Base-by-base conservation (phyloP, 2,113 vertebrate species). In the Oenanthe oenanthe region DNA sequence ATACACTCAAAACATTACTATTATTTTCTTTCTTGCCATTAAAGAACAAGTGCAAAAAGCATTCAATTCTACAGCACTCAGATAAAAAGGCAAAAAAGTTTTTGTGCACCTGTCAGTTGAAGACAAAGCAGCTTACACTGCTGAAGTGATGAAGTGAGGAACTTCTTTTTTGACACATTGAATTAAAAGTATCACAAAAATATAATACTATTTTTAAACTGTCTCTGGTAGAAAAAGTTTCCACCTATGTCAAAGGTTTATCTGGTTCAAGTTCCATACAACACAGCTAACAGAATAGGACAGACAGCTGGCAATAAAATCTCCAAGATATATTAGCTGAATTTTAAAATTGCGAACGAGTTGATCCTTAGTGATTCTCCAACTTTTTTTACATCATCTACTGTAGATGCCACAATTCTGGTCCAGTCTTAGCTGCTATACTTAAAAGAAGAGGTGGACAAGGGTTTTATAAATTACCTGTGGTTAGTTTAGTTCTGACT, bases 401-500 rank as follows among this genome's bases (percentile, higher is more conserved):
- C 8, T 47, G 31, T 4, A 71, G 43, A 53, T 60, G 19, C 38
- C 50, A 88, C 21, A 62, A 90, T 83, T 83, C 51, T 70, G 45
- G 42, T 58, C 51, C 84, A 58, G 28, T 75, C 32, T 79, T 79
- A 78, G 71, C 34, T 88, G 48, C 29, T 80, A 47, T n/a, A 45
- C 8, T 73, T 85, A 50, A 66, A 78, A 71, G 12, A 85, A 26
- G 20, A 36, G 50, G 21, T 74, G 77, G 92, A 89, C 81, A 91
- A 67, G 14, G 10, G 28, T 40, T 85, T 88, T 93, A 90, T 88
- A 92, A 96, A 95, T 83, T 73, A 92, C 60, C 65, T 45, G 79
- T 77, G 78, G 88, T 96, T 96, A 92, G 89, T 95, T 86, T 77
- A 94, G 92, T 92, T 97, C 82, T 96, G 93, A 97, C 89, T 96